Evolutionary conservation across 1,140 invertebrate genomes (phyloP).

Genomic region (Bombus breviceps): DNA sequence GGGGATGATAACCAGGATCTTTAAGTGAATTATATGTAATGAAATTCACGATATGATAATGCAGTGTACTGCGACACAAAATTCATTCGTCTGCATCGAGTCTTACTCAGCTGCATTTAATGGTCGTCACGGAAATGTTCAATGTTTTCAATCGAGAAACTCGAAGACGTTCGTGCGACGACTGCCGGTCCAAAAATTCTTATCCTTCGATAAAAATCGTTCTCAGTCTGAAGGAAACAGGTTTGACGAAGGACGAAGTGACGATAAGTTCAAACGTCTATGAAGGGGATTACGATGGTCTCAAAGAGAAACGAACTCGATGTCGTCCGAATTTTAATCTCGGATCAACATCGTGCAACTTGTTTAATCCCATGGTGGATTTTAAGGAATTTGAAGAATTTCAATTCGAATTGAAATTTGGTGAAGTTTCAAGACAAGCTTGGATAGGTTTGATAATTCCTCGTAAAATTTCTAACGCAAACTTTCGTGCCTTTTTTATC

Average conservation of each 20-base stretch:
- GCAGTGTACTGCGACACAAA: background rate
- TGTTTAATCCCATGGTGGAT: background rate
- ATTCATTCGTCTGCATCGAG: background rate
- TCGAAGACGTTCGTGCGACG: constrained; percentile 38
- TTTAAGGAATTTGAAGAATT: background rate
- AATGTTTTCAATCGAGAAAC: constrained; percentile 33
- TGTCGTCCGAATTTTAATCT: background rate
- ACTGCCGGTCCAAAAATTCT: background rate
- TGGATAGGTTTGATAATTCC: background rate
- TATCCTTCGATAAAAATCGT: background rate
- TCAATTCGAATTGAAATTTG: background rate
- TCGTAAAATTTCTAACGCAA: background rate
- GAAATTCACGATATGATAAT: background rate
- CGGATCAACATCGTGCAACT: background rate
- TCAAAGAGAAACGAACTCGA: background rate
- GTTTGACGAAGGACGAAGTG: constrained; percentile 46
- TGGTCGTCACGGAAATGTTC: constrained; percentile 12
- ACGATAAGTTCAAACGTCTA: background rate
- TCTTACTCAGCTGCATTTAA: background rate
- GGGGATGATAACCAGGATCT: background rate
- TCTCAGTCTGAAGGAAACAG: background rate
- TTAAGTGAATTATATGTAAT: background rate
- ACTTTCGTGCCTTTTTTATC: background rate
- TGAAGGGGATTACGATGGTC: background rate
- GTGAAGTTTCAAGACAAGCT: background rate